Conservation (phyloP, 2,888 invertebrate genomes). For the Epirrita christyi region DNA sequence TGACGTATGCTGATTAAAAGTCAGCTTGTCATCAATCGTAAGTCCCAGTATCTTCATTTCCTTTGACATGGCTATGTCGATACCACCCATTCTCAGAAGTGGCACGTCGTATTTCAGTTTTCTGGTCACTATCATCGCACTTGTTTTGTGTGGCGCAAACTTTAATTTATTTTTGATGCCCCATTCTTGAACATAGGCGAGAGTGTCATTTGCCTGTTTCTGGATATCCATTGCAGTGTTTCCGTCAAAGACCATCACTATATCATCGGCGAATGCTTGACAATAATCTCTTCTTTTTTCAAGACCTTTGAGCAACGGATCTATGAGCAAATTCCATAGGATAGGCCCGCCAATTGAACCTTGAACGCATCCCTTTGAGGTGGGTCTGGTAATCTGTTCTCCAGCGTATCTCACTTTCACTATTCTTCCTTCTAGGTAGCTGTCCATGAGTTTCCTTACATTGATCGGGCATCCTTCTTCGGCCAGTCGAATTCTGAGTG, state of each 20-base stretch:
- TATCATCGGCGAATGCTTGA: neutral
- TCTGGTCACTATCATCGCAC: neutral
- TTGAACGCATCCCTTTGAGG: neutral
- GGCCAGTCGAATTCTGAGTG: neutral
- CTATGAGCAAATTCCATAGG: neutral
- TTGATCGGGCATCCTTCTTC: neutral
- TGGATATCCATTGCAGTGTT: neutral
- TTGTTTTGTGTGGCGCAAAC: conserved; percentile 6
- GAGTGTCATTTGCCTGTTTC: neutral
- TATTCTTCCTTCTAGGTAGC: neutral
- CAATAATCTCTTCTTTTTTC: neutral
- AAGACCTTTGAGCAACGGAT: neutral
- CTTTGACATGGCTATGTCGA: conserved; percentile 6
- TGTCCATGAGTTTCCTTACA: neutral
- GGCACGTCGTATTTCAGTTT: neutral
- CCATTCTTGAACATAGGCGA: conserved; percentile 6
- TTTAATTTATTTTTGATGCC: conserved; percentile 9
- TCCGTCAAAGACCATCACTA: neutral
- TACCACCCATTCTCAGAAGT: neutral
- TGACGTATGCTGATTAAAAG: conserved; percentile 2
- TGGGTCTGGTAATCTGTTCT: neutral
- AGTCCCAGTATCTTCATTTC: conserved; percentile 14
- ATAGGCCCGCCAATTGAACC: neutral
- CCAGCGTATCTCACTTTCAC: neutral
- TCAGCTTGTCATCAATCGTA: conserved; percentile 13